Evolutionary conservation across 2,888 invertebrate genomes (phyloP).

Genomic region (Cantharis nigra): DNA sequence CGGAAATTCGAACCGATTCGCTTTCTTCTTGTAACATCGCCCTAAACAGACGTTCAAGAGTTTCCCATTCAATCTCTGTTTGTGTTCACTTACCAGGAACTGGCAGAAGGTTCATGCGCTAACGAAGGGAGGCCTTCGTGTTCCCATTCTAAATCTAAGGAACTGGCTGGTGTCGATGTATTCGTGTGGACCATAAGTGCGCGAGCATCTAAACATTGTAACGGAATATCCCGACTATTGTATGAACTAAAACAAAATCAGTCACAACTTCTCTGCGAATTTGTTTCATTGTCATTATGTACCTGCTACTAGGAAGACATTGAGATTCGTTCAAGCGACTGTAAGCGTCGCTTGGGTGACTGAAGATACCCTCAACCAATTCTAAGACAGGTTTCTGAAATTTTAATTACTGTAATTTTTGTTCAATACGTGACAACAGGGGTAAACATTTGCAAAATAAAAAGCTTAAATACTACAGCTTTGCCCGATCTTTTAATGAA

Average conservation of each 20-base stretch:
- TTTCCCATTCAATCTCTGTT: neutral
- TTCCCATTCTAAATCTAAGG: slow-evolving; percentile 73
- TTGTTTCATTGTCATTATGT: neutral
- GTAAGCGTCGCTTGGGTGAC: slow-evolving; percentile 49
- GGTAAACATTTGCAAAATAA: neutral
- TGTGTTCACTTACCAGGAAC: slow-evolving; percentile 47
- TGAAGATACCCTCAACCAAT: slow-evolving; percentile 53
- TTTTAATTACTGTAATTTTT: neutral
- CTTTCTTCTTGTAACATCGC: slow-evolving; percentile 36
- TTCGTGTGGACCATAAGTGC: slow-evolving; percentile 54
- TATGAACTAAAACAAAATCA: slow-evolving; percentile 39
- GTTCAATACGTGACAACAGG: neutral
- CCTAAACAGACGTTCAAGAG: slow-evolving; percentile 19
- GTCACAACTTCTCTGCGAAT: neutral
- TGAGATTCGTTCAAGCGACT: slow-evolving; percentile 53
- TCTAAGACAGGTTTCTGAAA: slow-evolving; percentile 52
- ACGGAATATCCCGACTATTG: slow-evolving; percentile 59
- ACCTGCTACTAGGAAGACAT: slow-evolving; percentile 51
- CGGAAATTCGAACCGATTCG: slow-evolving; percentile 51
- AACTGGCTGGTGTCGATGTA: slow-evolving; percentile 67
- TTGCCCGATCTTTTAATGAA: too few species aligned
- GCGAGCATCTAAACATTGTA: slow-evolving; percentile 65
- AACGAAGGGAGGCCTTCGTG: slow-evolving; percentile 61
- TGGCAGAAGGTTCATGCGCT: slow-evolving; percentile 50
- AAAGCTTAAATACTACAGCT: neutral